These are phyloP conservation scores for Pristionchus mayeri DNA, from an alignment of 2,888 invertebrate species.

Conservation along the genomic window DNA sequence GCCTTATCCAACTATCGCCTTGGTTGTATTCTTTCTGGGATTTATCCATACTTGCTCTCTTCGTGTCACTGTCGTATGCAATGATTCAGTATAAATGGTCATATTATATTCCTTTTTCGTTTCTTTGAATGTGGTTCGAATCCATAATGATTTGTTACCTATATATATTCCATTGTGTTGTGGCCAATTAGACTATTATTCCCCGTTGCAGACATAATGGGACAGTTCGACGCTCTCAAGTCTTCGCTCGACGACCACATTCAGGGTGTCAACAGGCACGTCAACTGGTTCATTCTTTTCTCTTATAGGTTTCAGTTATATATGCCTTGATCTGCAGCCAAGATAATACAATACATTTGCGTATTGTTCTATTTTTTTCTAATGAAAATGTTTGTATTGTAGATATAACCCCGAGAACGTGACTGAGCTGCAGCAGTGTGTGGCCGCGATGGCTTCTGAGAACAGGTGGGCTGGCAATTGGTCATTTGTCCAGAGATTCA, in stretches of 20 bases:
- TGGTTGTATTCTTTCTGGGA: conserved; percentile 17
- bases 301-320: too few relatives aligned
- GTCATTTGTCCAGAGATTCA: not conserved
- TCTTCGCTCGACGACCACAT: conserved; percentile 66
- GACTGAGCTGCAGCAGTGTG: conserved; percentile 90
- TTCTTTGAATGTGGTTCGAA: not conserved
- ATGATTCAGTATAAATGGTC: conserved; percentile 2
- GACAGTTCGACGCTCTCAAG: conserved; percentile 65
- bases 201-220: not conserved
- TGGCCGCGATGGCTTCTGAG: conserved; percentile 91
- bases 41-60: not conserved
- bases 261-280: conserved; percentile 73
- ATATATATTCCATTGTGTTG: not conserved
- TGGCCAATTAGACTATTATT: not conserved
- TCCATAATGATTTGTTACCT: not conserved
- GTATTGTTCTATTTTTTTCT: too few relatives aligned
- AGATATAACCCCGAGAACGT: conserved; percentile 98
- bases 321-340: too few relatives aligned
- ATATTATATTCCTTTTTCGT: not conserved
- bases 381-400: too few relatives aligned
- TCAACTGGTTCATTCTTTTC: not conserved
- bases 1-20: not conserved
- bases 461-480: conserved; percentile 80
- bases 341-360: too few relatives aligned
- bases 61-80: conserved; percentile 3